A percentile compares a stretch with the other conserved stretches of the same genome.
These are phyloP conservation scores for Lucilia sericata DNA, from an alignment of 1,140 invertebrate genomes.

Conservation along the genomic window DNA sequence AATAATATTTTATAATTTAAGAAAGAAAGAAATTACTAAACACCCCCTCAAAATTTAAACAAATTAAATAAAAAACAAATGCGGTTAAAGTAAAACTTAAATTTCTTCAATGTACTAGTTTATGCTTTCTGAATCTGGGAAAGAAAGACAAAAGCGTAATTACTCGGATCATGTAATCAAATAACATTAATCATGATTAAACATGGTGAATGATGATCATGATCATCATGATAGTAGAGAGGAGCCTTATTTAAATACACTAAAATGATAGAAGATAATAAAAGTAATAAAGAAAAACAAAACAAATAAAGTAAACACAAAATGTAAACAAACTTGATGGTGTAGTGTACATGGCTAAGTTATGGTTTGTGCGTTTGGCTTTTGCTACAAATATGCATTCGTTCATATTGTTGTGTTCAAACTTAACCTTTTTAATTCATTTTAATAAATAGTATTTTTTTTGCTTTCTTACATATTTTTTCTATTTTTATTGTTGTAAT, in stretches of 20 bases:
- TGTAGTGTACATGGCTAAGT: neutral
- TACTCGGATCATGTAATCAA: constrained; percentile 24
- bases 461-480: neutral
- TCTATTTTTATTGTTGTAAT: neutral
- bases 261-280: neutral
- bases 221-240: neutral
- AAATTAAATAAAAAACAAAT: neutral
- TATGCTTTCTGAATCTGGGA: neutral
- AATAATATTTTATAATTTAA: constrained; percentile 42
- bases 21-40: neutral
- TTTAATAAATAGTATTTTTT: neutral
- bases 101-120: neutral
- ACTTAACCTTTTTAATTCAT: constrained; percentile 4
- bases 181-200: constrained; percentile 16
- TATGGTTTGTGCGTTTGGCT: neutral
- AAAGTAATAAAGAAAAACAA: neutral
- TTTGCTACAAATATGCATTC: neutral
- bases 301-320: neutral
- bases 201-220: neutral
- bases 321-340: neutral
- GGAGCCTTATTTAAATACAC: neutral
- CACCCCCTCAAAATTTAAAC: neutral
- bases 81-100: neutral
- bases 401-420: no score
- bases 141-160: neutral